phyloP scores from a whole-genome alignment of 2,113 vertebrate genomes.

The Penelope pileata region DNA sequence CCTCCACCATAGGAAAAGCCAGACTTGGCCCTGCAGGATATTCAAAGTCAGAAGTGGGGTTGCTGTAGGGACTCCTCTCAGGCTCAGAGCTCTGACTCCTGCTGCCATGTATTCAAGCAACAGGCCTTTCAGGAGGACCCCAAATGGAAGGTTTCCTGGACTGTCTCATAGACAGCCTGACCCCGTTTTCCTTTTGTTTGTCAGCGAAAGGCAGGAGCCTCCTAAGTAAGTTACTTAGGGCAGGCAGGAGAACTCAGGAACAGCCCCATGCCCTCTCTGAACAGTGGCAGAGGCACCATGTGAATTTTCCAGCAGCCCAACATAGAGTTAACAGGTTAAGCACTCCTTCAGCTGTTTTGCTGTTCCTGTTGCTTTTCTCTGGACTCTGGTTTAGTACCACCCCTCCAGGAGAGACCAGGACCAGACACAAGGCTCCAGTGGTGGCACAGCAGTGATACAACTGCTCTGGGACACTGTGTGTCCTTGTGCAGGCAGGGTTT shows the following conservation, averaged over 20 bases:
- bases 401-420: neutral
- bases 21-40: neutral
- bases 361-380: neutral
- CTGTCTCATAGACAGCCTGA: neutral
- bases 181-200: neutral
- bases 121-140: neutral
- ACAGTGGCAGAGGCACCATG: neutral
- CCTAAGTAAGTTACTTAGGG: neutral
- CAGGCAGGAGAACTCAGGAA: neutral
- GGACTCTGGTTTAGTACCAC: neutral
- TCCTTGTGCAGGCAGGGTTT: neutral
- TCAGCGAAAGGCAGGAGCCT: neutral
- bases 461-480: neutral
- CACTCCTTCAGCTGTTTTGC: neutral
- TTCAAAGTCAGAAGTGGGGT: neutral
- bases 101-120: neutral
- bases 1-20: neutral
- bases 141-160: neutral
- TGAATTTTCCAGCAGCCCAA: neutral
- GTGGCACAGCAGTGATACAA: neutral
- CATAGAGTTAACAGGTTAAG: fast-evolving
- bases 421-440: neutral
- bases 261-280: neutral
- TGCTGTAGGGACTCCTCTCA: neutral
- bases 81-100: neutral